Evolutionary conservation across 2,113 vertebrate genomes (phyloP).

Genomic region (Puffinus mauretanicus): DNA sequence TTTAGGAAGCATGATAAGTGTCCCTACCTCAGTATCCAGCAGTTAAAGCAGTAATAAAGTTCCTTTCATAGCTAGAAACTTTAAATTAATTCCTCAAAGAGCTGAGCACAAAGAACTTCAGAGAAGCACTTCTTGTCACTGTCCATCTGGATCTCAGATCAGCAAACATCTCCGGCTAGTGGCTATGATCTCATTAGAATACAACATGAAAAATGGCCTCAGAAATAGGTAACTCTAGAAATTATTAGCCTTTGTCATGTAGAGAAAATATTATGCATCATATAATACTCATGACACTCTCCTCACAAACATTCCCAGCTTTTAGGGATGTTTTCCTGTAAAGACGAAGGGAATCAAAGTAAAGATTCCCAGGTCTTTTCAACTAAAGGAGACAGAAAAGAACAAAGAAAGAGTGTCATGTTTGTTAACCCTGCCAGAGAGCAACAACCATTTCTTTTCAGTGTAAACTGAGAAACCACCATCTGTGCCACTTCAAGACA

Average conservation of each 20-base stretch:
- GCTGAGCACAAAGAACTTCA: neutral
- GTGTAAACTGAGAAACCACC: neutral
- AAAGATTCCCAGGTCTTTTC: neutral
- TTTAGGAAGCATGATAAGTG: neutral
- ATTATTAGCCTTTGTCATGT: neutral
- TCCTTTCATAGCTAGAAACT: neutral
- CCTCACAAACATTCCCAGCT: neutral
- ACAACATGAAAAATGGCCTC: neutral
- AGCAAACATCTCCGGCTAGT: neutral
- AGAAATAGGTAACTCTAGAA: neutral
- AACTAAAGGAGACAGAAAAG: neutral
- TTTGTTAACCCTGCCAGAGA: neutral
- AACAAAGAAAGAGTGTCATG: neutral
- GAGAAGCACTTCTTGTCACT: neutral
- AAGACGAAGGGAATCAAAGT: neutral
- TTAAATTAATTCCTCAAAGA: neutral
- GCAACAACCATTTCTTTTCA: rapidly evolving
- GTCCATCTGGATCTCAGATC: neutral
- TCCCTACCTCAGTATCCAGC: neutral
- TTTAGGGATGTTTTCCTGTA: neutral
- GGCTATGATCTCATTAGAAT: neutral
- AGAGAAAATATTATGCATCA: neutral
- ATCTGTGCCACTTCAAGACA: neutral
- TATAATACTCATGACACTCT: neutral
- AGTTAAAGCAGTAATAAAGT: neutral